Conservation (phyloP, 2,113 vertebrate genomes). For the Cynocephalus volans region DNA sequence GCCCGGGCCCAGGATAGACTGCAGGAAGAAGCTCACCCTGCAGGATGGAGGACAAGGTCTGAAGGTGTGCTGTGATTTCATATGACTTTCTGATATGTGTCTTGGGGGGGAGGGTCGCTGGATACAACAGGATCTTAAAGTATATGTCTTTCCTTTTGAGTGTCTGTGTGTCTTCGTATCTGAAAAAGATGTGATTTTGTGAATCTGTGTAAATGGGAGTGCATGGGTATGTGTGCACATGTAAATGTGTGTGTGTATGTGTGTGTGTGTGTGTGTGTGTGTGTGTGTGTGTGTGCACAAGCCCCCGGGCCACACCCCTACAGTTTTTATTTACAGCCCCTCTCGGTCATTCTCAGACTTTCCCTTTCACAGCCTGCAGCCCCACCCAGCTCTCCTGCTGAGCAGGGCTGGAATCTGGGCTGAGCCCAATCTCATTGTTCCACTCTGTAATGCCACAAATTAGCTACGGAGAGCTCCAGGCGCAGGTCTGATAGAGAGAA, state of each 20-base stretch:
- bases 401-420: background rate
- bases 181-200: background rate
- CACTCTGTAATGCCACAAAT: slow-evolving; percentile 66
- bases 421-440: background rate
- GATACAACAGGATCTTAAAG: background rate
- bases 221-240: background rate
- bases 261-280: background rate
- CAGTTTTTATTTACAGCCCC: background rate
- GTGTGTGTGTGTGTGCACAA: background rate
- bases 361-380: background rate
- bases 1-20: background rate
- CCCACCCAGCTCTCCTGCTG: background rate
- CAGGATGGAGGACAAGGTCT: background rate
- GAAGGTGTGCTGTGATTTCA: background rate
- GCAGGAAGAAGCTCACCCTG: background rate
- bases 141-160: background rate
- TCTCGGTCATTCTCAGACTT: background rate
- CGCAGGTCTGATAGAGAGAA: background rate
- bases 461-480: slow-evolving; percentile 39
- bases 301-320: no score
- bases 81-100: no score
- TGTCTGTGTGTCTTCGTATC: background rate
- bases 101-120: rapidly evolving
- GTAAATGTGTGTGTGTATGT: background rate
- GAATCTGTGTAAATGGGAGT: background rate